These are phyloP conservation scores for Drosophila prostipennis DNA, from an alignment of 2,888 invertebrate genomes.

Conservation along the genomic window DNA sequence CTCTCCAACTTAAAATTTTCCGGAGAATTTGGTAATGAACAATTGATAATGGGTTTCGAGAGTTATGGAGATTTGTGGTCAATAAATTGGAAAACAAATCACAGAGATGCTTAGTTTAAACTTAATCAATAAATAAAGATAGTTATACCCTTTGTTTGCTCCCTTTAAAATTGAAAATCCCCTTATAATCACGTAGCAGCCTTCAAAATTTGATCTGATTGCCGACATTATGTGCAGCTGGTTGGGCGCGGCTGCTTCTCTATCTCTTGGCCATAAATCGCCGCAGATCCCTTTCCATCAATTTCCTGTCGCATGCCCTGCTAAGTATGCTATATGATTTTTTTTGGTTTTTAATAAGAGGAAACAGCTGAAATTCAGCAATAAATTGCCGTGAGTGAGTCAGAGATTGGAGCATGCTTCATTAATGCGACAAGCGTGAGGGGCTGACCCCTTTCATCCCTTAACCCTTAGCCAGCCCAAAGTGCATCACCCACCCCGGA, in stretches of 20 bases:
- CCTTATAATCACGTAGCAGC: slow-evolving; percentile 21
- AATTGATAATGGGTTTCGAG: neutral
- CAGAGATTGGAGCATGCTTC: slow-evolving; percentile 45
- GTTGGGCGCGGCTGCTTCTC: slow-evolving; percentile 19
- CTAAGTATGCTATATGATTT: slow-evolving; percentile 41
- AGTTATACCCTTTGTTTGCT: neutral
- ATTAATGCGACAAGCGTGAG: slow-evolving; percentile 60
- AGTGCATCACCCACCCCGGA: no score
- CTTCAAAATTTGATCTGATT: slow-evolving; percentile 33
- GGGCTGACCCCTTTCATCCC: neutral
- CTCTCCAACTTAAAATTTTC: slow-evolving; percentile 1
- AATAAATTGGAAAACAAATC: neutral
- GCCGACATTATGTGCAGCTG: slow-evolving; percentile 56
- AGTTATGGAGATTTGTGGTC: neutral
- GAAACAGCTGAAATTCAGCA: slow-evolving; percentile 49
- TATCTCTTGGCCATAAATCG: slow-evolving; percentile 49
- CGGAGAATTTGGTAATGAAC: slow-evolving; percentile 2
- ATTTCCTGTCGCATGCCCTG: slow-evolving; percentile 29
- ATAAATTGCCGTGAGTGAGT: slow-evolving; percentile 51
- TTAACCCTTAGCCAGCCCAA: neutral
- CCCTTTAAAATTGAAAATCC: neutral
- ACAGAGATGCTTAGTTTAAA: no score
- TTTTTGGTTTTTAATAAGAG: slow-evolving; percentile 39
- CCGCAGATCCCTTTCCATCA: slow-evolving; percentile 13
- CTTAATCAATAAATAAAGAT: no score